Conservation (phyloP, 1,140 invertebrate genomes). For the Dendroctonus ponderosae region DNA sequence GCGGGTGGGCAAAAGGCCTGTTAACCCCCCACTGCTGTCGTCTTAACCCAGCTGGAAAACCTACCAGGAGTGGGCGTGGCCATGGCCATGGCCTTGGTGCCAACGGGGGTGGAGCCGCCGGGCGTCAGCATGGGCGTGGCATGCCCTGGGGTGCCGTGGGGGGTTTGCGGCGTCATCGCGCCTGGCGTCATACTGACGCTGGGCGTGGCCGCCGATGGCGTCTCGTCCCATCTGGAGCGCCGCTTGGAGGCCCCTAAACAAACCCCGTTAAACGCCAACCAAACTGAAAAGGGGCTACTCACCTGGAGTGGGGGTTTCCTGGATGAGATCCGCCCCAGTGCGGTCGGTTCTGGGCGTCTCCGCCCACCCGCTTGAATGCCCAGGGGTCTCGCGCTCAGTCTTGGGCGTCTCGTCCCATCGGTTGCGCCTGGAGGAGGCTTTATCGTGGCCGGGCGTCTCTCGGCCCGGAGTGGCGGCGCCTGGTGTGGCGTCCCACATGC, state of each 20-base stretch:
- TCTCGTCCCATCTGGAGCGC: constrained; percentile 94
- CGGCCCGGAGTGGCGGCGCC: constrained; percentile 80
- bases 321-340: constrained; percentile 75
- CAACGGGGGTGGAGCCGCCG: constrained; percentile 86
- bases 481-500: constrained; percentile 94
- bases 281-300: constrained; percentile 48
- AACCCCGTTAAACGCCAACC: neutral
- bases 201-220: constrained; percentile 72
- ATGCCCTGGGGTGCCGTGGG: constrained; percentile 64
- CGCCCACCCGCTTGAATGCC: constrained; percentile 92
- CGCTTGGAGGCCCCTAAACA: constrained; percentile 63
- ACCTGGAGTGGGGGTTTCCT: constrained; percentile 89
- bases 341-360: constrained; percentile 96
- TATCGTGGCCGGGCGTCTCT: constrained; percentile 84
- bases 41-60: neutral
- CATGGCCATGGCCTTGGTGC: constrained; percentile 95
- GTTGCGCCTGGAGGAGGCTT: constrained; percentile 81
- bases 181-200: constrained; percentile 66
- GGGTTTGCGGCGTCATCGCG: constrained; percentile 72
- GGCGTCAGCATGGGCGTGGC: constrained; percentile 69
- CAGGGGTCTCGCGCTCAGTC: constrained; percentile 94
- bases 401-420: constrained; percentile 99
- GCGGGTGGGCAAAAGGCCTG: neutral
- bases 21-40: neutral
- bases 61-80: constrained; percentile 88